Evolutionary conservation across 2,797 vertebrate species (phyloP).

Genomic region (Brachyalestes nurse): DNA sequence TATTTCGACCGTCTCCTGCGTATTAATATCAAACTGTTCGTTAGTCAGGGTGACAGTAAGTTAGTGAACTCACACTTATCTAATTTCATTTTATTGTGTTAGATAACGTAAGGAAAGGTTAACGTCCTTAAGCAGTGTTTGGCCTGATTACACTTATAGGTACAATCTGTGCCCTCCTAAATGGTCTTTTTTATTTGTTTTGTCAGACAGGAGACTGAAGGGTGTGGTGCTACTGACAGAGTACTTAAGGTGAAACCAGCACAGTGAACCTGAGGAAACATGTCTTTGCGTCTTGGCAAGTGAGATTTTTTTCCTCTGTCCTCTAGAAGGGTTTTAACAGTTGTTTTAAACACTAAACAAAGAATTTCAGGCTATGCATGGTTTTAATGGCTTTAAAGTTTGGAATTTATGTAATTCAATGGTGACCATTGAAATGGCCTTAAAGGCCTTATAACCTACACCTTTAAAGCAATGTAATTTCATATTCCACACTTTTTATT

Average conservation of each 20-base stretch:
- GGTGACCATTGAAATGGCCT: too few relatives aligned
- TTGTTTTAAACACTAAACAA: too few relatives aligned
- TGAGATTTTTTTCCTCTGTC: neutral
- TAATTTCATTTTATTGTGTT: neutral
- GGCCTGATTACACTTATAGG: neutral
- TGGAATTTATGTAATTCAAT: too few relatives aligned
- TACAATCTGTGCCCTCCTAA: neutral
- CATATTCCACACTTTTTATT: too few relatives aligned
- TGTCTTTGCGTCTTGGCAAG: neutral
- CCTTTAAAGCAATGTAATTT: too few relatives aligned
- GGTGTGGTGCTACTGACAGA: neutral
- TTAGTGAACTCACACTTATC: neutral
- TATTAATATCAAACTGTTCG: neutral
- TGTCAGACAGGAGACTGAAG: neutral
- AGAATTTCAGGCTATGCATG: too few relatives aligned
- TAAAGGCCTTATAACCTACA: too few relatives aligned
- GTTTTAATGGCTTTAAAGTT: too few relatives aligned
- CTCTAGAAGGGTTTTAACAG: neutral
- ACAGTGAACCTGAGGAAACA: neutral
- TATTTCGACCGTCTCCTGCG: neutral
- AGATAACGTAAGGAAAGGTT: neutral
- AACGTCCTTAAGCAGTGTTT: neutral
- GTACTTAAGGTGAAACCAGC: neutral
- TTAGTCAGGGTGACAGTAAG: neutral
- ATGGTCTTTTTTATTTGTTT: neutral